Conservation (phyloP, 2,113 vertebrate genomes). For the Trematocara unimaculatum region DNA sequence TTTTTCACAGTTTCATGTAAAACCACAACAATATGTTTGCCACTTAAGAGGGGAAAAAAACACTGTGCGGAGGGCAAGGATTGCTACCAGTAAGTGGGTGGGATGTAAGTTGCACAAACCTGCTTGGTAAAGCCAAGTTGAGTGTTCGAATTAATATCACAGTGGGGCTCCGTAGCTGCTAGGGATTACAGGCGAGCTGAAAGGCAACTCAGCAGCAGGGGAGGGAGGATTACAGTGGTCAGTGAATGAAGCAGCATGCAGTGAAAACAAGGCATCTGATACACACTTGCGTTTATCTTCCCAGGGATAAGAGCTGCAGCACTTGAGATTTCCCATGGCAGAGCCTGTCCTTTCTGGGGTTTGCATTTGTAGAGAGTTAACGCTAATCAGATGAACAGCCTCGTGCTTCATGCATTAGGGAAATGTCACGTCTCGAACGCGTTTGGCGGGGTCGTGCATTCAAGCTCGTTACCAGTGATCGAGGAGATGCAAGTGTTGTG, state of each 20-base stretch:
- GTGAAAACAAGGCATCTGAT: constrained; percentile 51
- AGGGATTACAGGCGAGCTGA: constrained; percentile 55
- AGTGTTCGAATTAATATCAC: constrained; percentile 64
- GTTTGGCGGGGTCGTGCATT: neutral
- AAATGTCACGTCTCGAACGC: neutral
- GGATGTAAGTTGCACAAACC: constrained; percentile 6
- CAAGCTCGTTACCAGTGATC: neutral
- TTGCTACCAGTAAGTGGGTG: neutral
- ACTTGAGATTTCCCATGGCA: neutral
- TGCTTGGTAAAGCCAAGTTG: neutral
- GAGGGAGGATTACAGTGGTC: constrained; percentile 51
- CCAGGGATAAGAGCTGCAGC: neutral
- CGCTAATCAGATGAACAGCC: neutral
- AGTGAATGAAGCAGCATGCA: constrained; percentile 50
- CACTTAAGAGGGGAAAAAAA: neutral
- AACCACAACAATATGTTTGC: neutral
- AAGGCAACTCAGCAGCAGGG: constrained; percentile 52
- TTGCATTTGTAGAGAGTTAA: neutral
- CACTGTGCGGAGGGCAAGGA: neutral
- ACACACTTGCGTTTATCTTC: constrained; percentile 32
- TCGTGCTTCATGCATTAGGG: neutral
- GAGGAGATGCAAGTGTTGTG: neutral
- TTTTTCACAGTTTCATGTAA: neutral
- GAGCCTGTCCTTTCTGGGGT: neutral
- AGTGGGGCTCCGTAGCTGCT: constrained; percentile 45